Evolutionary conservation across 2,888 invertebrate genomes (phyloP).

Genomic region (Lacanobia wlatinum): DNA sequence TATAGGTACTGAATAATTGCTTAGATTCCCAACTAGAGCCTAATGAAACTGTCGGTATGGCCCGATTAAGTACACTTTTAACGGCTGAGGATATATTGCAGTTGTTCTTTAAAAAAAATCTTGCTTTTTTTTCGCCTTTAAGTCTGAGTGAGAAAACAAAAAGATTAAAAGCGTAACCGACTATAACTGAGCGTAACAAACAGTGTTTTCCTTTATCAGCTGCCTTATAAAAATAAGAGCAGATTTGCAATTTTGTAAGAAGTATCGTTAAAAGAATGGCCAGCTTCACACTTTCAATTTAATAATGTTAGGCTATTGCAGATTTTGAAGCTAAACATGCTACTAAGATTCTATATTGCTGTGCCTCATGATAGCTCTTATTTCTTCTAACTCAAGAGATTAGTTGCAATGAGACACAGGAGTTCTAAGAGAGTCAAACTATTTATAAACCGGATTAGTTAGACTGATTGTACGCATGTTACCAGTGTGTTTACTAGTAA

Average conservation of each 20-base stretch:
- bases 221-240: not conserved
- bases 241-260: slow-evolving; percentile 3
- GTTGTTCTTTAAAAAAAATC: too few species aligned
- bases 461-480: too few species aligned
- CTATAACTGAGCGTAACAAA: not conserved
- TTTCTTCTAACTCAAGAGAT: too few species aligned
- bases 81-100: not conserved
- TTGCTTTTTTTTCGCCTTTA: not conserved
- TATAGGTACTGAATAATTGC: not conserved
- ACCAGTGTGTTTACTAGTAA: too few species aligned
- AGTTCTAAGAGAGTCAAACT: too few species aligned
- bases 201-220: slow-evolving; percentile 1
- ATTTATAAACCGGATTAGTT: too few species aligned
- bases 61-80: not conserved
- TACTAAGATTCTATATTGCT: too few species aligned
- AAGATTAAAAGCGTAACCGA: too few species aligned
- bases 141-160: not conserved
- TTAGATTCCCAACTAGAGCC: not conserved
- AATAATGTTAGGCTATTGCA: not conserved
- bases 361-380: too few species aligned
- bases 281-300: not conserved
- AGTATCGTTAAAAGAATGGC: slow-evolving; percentile 8
- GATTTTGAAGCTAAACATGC: not conserved
- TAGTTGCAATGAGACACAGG: too few species aligned
- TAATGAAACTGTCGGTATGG: not conserved